Conservation (phyloP, 1,140 invertebrate species). For the Gonioctena quinquepunctata region DNA sequence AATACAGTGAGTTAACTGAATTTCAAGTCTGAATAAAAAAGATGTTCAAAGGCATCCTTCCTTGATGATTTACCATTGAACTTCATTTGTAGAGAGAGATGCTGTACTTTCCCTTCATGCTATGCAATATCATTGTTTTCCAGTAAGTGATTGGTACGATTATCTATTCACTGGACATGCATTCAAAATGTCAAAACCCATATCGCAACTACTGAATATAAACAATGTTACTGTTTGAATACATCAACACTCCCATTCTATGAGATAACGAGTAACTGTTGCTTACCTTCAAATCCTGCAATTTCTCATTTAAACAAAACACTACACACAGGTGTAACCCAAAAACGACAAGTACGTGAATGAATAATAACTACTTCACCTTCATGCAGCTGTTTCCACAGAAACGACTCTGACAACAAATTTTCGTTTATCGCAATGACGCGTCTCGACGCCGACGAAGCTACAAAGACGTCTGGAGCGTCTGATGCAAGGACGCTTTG, state of each 20-base stretch:
- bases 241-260: not conserved
- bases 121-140: too few species aligned
- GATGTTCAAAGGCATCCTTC: too few species aligned
- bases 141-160: too few species aligned
- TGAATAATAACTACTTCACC: not conserved
- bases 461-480: not conserved
- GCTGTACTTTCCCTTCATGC: too few species aligned
- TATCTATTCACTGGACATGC: too few species aligned
- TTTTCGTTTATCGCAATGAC: not conserved
- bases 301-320: not conserved
- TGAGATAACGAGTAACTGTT: not conserved
- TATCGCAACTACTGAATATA: not conserved
- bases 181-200: not conserved
- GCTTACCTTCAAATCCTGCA: conserved; percentile 3
- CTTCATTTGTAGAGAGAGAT: too few species aligned
- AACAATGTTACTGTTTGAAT: not conserved
- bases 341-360: not conserved
- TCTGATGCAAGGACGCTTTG: not conserved
- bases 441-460: not conserved
- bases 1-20: too few species aligned
- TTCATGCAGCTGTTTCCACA: not conserved
- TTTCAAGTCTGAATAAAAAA: too few species aligned
- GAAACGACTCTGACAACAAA: not conserved
- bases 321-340: not conserved
- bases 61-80: too few species aligned